Conservation (phyloP, 2,797 vertebrate species). For the Phrynocephalus vlangalii region DNA sequence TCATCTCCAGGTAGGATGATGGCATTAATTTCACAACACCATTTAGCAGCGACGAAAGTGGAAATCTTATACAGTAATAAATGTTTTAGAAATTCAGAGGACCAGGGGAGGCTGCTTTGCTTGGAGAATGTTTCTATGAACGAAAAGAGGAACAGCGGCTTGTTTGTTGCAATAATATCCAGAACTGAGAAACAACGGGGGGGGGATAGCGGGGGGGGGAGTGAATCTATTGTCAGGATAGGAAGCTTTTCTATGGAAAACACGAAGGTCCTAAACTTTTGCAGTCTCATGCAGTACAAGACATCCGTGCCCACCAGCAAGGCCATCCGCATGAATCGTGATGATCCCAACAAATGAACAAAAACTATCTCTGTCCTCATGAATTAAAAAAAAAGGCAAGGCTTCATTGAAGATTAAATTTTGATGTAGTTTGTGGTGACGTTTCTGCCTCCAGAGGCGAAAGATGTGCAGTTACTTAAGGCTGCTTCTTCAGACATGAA, state of each 20-base stretch:
- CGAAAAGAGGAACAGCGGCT: not conserved
- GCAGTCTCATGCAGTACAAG: too few species aligned
- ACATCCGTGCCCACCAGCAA: not conserved
- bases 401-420: not conserved
- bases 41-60: not conserved
- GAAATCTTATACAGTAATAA: too few species aligned
- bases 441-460: not conserved
- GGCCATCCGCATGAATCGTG: not conserved
- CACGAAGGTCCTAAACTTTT: not conserved
- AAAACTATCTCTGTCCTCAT: not conserved
- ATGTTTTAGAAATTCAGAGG: too few species aligned
- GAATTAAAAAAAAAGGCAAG: not conserved
- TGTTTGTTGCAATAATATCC: fast-evolving
- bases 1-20: too few species aligned
- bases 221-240: too few species aligned
- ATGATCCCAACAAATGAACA: not conserved
- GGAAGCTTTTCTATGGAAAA: not conserved
- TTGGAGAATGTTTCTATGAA: not conserved
- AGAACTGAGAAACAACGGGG: not conserved
- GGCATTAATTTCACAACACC: not conserved
- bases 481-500: not conserved
- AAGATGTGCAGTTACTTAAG: not conserved
- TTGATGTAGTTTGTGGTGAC: not conserved
- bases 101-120: not conserved
- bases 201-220: too few species aligned